phyloP scores from a whole-genome alignment of 1,140 invertebrate genomes.

The Saccostrea echinata region DNA sequence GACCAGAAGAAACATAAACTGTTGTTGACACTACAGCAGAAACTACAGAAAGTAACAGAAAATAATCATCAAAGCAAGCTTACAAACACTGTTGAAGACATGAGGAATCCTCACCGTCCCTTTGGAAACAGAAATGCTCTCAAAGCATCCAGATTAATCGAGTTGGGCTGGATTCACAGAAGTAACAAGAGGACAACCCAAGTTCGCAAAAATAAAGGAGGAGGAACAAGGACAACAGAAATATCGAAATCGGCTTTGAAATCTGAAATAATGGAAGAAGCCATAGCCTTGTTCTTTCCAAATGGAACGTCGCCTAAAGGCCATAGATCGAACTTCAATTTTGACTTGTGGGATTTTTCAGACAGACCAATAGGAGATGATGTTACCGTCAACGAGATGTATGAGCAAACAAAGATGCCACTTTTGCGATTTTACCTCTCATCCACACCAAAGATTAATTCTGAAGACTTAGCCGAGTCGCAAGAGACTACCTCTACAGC shows the following conservation, averaged over 20 bases:
- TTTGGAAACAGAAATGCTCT: conserved; percentile 49
- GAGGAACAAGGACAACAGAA: not conserved
- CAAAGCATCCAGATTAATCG: conserved; percentile 45
- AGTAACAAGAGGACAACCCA: conserved; percentile 37
- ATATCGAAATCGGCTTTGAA: conserved; percentile 47
- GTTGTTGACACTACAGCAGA: conserved; percentile 36
- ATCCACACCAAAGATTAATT: conserved; percentile 42
- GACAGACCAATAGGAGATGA: conserved; percentile 24
- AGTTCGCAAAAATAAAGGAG: conserved; percentile 52
- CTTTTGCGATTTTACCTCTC: conserved; percentile 56
- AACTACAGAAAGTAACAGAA: conserved; percentile 34
- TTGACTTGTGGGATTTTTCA: too few relatives aligned
- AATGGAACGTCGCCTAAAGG: conserved; percentile 51
- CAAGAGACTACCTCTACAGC: too few relatives aligned
- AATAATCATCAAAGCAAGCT: not conserved
- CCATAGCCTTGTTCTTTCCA: conserved; percentile 38
- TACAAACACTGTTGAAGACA: not conserved
- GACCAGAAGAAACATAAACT: conserved; percentile 17
- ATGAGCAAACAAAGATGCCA: conserved; percentile 55
- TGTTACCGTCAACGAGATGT: conserved; percentile 52
- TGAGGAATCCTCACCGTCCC: conserved; percentile 34
- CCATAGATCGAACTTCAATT: not conserved
- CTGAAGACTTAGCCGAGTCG: not conserved
- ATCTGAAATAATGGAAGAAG: conserved; percentile 50
- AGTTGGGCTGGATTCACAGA: conserved; percentile 59